phyloP scores from a whole-genome alignment of 2,797 vertebrate genomes.

The Labeo calbasu region DNA sequence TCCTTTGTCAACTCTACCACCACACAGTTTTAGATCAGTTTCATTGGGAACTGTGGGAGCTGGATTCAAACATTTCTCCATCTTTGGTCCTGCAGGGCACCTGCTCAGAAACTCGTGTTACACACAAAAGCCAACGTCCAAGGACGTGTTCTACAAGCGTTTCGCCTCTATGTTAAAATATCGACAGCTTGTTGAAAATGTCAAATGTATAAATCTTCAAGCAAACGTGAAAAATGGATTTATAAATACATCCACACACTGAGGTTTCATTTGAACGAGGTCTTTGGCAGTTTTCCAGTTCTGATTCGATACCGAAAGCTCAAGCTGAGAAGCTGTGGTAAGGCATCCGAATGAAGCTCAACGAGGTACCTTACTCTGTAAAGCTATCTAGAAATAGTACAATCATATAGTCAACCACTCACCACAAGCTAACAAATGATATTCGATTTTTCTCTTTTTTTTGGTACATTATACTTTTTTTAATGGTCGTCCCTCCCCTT shows the following conservation, averaged over 20 bases:
- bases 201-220: conserved; percentile 12
- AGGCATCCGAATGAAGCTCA: conserved; percentile 57
- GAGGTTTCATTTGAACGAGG: conserved; percentile 28
- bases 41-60: conserved; percentile 4
- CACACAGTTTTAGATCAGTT: conserved; percentile 14
- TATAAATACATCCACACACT: conserved; percentile 13
- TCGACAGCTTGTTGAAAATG: conserved; percentile 5
- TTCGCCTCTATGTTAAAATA: not conserved
- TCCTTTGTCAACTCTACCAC: not conserved
- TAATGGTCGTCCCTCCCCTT: conserved; percentile 25
- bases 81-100: conserved; percentile 47
- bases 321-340: conserved; percentile 55
- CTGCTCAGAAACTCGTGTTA: conserved; percentile 38
- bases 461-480: conserved; percentile 56
- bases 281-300: conserved; percentile 67
- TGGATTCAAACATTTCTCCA: conserved; percentile 24
- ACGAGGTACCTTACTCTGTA: conserved; percentile 69
- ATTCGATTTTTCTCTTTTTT: conserved; percentile 46
- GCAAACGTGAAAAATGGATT: not conserved
- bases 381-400: conserved; percentile 79
- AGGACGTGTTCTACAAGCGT: not conserved
- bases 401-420: conserved; percentile 85
- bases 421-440: conserved; percentile 76
- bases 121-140: conserved; percentile 30
- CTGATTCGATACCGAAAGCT: conserved; percentile 51